Percentiles rank a stretch among this genome's conserved stretches.
Evolutionary conservation across 1,140 invertebrate genomes (phyloP).

Genomic region (Calycopis cecrops): DNA sequence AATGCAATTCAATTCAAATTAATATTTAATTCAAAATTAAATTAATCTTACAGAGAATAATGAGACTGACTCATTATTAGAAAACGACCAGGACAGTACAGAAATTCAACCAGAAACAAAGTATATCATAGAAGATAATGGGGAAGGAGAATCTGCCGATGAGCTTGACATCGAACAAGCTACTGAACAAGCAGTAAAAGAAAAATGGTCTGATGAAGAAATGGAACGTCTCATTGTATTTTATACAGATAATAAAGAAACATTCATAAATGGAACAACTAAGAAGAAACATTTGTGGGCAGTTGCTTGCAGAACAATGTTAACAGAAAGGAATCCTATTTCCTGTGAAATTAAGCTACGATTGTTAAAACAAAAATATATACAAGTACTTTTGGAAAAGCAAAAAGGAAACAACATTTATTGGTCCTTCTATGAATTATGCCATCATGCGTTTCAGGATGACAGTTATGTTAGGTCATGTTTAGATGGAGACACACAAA

Average conservation of each 20-base stretch:
- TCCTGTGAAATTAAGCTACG: slow-evolving; percentile 50
- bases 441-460: slow-evolving; percentile 53
- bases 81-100: slow-evolving; percentile 26
- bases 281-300: slow-evolving; percentile 56
- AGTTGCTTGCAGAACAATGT: slow-evolving; percentile 56
- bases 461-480: slow-evolving; percentile 32
- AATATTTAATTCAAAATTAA: too few relatives aligned
- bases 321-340: slow-evolving; percentile 39
- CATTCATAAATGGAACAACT: slow-evolving; percentile 42
- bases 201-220: slow-evolving; percentile 54
- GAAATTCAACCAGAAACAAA: slow-evolving; percentile 30
- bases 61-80: slow-evolving; percentile 1
- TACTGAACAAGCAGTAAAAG: slow-evolving; percentile 26
- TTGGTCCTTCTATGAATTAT: slow-evolving; percentile 44
- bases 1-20: too few relatives aligned
- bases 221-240: slow-evolving; percentile 49
- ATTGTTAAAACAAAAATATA: slow-evolving; percentile 44
- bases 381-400: slow-evolving; percentile 32
- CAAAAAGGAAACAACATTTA: slow-evolving; percentile 31
- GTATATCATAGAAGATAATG: slow-evolving; percentile 38
- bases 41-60: slow-evolving; percentile 14
- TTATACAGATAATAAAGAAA: slow-evolving; percentile 59
- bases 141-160: slow-evolving; percentile 35
- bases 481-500: slow-evolving; percentile 16
- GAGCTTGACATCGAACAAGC: slow-evolving; percentile 30